phyloP scores from a whole-genome alignment of 2,113 vertebrate species.

The Oreotrochilus melanogaster region DNA sequence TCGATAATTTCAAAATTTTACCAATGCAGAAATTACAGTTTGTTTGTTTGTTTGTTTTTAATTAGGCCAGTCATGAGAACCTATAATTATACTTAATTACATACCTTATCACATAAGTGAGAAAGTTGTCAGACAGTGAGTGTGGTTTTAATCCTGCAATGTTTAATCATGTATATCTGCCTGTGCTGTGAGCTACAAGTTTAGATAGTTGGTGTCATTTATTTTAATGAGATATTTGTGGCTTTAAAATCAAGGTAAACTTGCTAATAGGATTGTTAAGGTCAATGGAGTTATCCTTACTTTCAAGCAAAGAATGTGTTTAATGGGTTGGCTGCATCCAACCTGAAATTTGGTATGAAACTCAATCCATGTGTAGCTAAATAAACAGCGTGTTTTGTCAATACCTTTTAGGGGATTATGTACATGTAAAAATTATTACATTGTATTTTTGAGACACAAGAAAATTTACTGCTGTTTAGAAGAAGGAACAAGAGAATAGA shows the following conservation, averaged over 20 bases:
- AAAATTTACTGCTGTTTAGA: neutral
- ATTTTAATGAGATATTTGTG: neutral
- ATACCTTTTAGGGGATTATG: neutral
- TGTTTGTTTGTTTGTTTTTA: neutral
- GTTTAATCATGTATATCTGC: neutral
- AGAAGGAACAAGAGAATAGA: neutral
- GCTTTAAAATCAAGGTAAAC: conserved; percentile 10
- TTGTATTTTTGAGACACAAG: neutral
- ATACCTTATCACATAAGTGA: neutral
- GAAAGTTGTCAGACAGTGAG: neutral
- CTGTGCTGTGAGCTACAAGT: neutral
- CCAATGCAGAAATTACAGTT: neutral
- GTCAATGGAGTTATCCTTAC: neutral
- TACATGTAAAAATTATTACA: neutral
- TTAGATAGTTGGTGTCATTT: neutral
- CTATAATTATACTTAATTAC: neutral
- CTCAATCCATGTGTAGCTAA: rapidly evolving
- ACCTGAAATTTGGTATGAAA: neutral
- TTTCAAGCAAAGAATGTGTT: neutral
- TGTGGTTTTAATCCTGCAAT: neutral
- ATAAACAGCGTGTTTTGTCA: neutral
- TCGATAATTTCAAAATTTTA: neutral
- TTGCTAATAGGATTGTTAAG: neutral
- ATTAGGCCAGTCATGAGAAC: neutral
- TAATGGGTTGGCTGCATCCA: neutral